Base-by-base conservation (phyloP, 1,140 invertebrate species). In the Dendroctonus ponderosae region DNA sequence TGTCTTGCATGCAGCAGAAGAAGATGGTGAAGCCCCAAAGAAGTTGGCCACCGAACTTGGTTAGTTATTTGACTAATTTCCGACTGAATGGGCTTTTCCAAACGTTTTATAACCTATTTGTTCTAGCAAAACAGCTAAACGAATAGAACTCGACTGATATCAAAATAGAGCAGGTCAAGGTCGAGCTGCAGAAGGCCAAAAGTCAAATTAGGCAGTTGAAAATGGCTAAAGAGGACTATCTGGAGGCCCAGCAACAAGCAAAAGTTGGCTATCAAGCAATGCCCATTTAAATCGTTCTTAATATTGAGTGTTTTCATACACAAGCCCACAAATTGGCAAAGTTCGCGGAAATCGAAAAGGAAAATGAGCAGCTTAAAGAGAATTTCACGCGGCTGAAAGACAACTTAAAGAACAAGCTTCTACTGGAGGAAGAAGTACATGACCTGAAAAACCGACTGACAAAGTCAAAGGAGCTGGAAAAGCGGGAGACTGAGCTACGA, bases 351-450 rank as follows among this genome's bases (percentile, higher is more conserved):
- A 69, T 88, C 50, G 85, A 86, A 62, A 80, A 83, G 48, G 85
- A 87, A 72, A 78, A 86, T 41, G 74, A 75, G 0, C 75, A 82
- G 7, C 73, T 87, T 12, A 80, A 81, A 7, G 77, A 79, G 9
- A 81, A 83, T 37, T 83, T 84, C 60, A 76, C 80, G 12, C 81
- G 83, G 3, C 70, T 87, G 0, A 81, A 83, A 7, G 81, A 83
- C n/a, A 73, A 82, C 1, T 78, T 86, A 0, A 82, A 82, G 3
- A 85, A 87, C 71, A 88, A 87, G 63, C 64, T 87, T 60, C 66
- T 88, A 48, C 69, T 88, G 8, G 86, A 88, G 71, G 86, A 87
- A 66, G 82, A 87, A 75, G 85, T 87, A 5, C 80, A 85, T 66
- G 78, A 83, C 71, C 80, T 87, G 43, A 83, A 82, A 54, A 79